Evolutionary conservation across 2,113 vertebrate genomes (phyloP).

Genomic region (Syngnathus scovelli): DNA sequence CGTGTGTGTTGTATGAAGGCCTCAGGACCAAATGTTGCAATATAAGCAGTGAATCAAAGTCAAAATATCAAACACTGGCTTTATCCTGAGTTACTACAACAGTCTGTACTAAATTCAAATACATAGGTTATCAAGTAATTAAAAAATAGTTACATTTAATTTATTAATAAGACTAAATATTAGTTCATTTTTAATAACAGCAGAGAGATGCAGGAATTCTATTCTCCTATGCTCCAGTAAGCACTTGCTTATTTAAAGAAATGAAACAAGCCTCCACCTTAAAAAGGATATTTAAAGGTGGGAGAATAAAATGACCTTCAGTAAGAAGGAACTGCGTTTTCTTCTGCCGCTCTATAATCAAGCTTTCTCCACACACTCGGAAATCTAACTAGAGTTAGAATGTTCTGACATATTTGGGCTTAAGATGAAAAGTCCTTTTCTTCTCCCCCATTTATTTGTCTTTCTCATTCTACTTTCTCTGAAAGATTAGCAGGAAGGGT

Average conservation of each 20-base stretch:
- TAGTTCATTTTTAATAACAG: constrained; percentile 17
- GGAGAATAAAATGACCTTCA: constrained; percentile 13
- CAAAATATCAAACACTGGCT: constrained; percentile 41
- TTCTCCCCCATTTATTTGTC: constrained; percentile 14
- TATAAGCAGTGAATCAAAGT: constrained; percentile 26
- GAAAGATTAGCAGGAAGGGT: constrained; percentile 32
- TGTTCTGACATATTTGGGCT: constrained; percentile 39
- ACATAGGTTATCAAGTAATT: constrained; percentile 21
- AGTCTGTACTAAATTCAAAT: constrained; percentile 45
- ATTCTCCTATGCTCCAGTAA: constrained; percentile 38
- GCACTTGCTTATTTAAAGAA: constrained; percentile 30
- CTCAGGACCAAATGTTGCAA: constrained; percentile 40
- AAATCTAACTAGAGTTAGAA: constrained; percentile 23
- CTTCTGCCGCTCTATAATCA: neutral
- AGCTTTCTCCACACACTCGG: constrained; percentile 7
- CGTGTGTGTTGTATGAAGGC: constrained; percentile 25
- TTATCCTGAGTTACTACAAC: constrained; percentile 61
- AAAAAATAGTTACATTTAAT: constrained; percentile 25
- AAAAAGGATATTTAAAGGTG: constrained; percentile 22
- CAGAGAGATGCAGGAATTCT: constrained; percentile 22
- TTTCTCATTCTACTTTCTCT: constrained; percentile 13
- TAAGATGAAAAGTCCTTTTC: constrained; percentile 10
- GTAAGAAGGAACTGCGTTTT: neutral
- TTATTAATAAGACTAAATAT: constrained; percentile 20
- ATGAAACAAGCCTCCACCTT: constrained; percentile 16